Evolutionary conservation across 2,797 vertebrate species (phyloP), one percentile per base, ranked within the genome.

Genomic region (Brachyrhaphis roseni): DNA sequence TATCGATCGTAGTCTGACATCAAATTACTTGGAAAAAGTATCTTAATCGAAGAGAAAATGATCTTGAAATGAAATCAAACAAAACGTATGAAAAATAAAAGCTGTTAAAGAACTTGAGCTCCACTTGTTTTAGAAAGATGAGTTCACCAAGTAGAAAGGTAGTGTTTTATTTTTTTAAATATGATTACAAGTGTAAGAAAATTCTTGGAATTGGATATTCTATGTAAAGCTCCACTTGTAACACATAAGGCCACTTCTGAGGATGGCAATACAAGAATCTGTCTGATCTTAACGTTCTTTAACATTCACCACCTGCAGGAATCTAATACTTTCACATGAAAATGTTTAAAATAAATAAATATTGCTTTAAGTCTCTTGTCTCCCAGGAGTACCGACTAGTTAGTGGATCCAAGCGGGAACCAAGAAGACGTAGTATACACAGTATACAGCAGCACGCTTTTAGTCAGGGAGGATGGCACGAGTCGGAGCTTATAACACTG

Each of bases 161-260:
- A 16, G 23, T 75, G 75, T 72, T 77, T 31, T 70, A 20, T 45
- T 23, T 68, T 31, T 86, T 85, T 75, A 39, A 79, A 81, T 77
- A 84, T 89, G 82, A 80, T 82, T 78, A 84, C 77, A 81, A n/a
- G 41, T 1, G 39, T 47, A 77, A 81, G 39, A 31, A 73, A 71
- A 74, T n/a, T 46, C 51, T 77, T 55, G 20, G 8, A 89, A 86
- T 86, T 86, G 0, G 78, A 66, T 84, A 88, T 82, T 85, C 80
- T 83, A 88, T 13, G 74, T 81, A 68, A 70, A 70, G 62, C 75
- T 80, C 64, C 70, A n/a, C 43, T 53, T 80, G 39, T 34, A 80
- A 68, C 16, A 4, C 18, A 79, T 87, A 91, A 93, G 89, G 90
- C 72, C 87, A 83, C 87, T 53, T 84, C 79, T 77, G 71, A 85